A percentile compares a stretch with the other conserved stretches of the same genome.
Evolutionary conservation across 2,888 invertebrate genomes (phyloP).

Genomic region (Rhagonycha lutea): DNA sequence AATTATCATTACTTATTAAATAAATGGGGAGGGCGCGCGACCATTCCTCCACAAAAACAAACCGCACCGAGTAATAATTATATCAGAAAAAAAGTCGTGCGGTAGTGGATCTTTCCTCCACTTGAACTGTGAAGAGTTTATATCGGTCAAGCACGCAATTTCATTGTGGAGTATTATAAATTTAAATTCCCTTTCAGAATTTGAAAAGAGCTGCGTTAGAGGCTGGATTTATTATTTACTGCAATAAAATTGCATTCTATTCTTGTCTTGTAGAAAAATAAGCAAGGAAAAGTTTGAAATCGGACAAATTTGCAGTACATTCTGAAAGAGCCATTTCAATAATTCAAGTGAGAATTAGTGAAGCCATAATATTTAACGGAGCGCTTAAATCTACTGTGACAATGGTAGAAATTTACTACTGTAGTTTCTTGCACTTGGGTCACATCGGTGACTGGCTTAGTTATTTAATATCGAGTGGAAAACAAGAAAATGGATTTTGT

Average conservation of each 20-base stretch:
- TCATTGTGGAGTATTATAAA: neutral
- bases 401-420: slow-evolving; percentile 27
- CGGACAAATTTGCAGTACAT: slow-evolving; percentile 11
- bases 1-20: no score
- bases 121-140: neutral
- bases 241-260: neutral
- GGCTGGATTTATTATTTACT: neutral
- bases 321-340: slow-evolving; percentile 35
- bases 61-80: neutral
- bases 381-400: slow-evolving; percentile 27
- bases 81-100: neutral
- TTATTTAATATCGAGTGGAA: neutral
- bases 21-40: neutral
- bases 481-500: neutral
- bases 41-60: neutral
- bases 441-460: slow-evolving; percentile 12
- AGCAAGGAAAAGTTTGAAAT: slow-evolving; percentile 4
- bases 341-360: slow-evolving; percentile 36
- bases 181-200: neutral
- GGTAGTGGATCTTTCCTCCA: neutral
- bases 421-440: slow-evolving; percentile 21
- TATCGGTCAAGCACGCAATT: neutral
- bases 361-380: slow-evolving; percentile 39
- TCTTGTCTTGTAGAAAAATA: neutral
- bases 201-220: neutral